A percentile compares a stretch with the other conserved stretches of the same genome.
These are phyloP conservation scores for Lethrus apterus DNA, from an alignment of 1,140 invertebrate genomes.

Conservation along the genomic window DNA sequence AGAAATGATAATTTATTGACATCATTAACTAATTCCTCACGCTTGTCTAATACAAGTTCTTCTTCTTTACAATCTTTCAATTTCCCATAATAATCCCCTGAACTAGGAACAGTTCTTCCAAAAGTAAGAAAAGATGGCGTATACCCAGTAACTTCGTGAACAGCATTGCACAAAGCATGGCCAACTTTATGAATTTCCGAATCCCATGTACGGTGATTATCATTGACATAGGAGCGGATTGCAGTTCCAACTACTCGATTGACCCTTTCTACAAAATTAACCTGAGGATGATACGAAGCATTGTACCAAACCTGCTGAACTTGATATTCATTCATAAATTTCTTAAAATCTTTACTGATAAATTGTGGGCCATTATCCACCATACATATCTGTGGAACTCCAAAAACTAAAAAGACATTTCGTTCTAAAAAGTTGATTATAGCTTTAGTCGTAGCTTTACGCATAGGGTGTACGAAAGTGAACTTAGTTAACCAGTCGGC, in stretches of 20 bases:
- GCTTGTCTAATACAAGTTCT: not conserved
- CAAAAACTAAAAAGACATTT: slow-evolving; percentile 5
- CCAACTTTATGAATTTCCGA: not conserved
- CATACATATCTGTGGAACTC: not conserved
- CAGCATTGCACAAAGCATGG: not conserved
- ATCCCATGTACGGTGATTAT: not conserved
- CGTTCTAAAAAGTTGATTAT: not conserved
- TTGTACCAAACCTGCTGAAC: slow-evolving; percentile 5
- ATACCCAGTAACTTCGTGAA: slow-evolving; percentile 6
- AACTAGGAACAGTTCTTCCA: slow-evolving; percentile 3
- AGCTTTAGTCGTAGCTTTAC: not conserved
- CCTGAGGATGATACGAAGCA: slow-evolving; percentile 9
- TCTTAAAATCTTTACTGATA: slow-evolving; percentile 3
- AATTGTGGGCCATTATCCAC: slow-evolving; percentile 13
- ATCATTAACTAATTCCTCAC: not conserved
- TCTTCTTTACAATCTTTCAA: not conserved
- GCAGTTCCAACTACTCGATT: not conserved
- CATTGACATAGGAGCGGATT: not conserved
- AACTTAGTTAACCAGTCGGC: slow-evolving; percentile 25
- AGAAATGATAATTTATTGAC: not conserved
- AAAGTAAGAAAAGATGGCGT: slow-evolving; percentile 11
- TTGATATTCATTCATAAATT: not conserved
- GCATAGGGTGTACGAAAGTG: slow-evolving; percentile 8
- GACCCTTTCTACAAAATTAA: not conserved
- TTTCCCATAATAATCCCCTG: slow-evolving; percentile 10